These are phyloP conservation scores for Coreius guichenoti DNA, from an alignment of 2,797 vertebrate genomes.

Conservation along the genomic window DNA sequence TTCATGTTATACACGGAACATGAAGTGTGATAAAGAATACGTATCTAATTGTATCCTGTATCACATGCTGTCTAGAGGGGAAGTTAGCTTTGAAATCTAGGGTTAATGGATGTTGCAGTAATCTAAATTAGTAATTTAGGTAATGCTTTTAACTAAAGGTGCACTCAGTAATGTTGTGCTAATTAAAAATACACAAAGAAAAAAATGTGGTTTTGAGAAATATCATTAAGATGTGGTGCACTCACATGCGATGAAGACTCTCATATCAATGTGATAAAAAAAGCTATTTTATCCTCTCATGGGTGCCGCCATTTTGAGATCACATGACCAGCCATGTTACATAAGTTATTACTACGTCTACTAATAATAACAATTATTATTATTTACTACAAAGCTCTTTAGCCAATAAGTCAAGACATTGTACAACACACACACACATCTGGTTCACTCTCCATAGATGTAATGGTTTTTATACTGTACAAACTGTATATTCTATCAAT, in stretches of 20 bases:
- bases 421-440: neutral
- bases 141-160: neutral
- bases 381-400: neutral
- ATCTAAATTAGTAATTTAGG: conserved; percentile 2
- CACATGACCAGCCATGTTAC: neutral
- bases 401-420: neutral
- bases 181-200: neutral
- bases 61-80: neutral
- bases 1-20: neutral
- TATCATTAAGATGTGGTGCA: neutral
- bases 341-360: neutral
- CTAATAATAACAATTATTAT: no score
- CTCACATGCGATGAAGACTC: neutral
- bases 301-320: neutral
- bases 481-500: no score
- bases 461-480: no score
- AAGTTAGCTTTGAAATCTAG: neutral
- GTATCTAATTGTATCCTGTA: no score
- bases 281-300: no score
- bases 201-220: neutral
- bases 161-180: neutral
- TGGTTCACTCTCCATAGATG: no score
- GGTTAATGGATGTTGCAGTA: neutral
- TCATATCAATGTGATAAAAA: neutral
- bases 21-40: neutral